phyloP scores from a whole-genome alignment of 2,888 invertebrate species.

The Hirudinaria manillensis region DNA sequence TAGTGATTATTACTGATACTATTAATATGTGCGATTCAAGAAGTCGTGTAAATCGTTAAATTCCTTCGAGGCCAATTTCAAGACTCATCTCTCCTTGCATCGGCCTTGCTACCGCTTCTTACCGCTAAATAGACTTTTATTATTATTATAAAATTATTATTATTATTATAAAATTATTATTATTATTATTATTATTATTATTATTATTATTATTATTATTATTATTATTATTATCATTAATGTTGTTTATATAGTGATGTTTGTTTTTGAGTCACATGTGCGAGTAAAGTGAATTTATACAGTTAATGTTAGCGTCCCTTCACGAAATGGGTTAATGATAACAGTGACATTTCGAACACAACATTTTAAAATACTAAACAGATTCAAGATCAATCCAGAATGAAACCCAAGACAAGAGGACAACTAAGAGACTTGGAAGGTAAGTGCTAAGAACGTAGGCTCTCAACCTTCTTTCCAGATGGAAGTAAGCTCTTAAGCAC shows the following conservation, averaged over 20 bases:
- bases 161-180: no score
- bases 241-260: background rate
- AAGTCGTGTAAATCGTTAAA: no score
- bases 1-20: no score
- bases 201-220: background rate
- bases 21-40: no score
- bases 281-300: background rate
- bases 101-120: no score
- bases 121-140: no score
- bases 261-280: background rate
- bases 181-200: background rate
- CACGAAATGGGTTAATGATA: no score
- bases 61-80: no score
- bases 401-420: conserved; percentile 36
- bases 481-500: conserved; percentile 32
- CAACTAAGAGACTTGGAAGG: conserved; percentile 35
- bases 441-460: conserved; percentile 35
- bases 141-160: no score
- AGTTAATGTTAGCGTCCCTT: no score
- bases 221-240: background rate
- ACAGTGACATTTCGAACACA: background rate
- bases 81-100: no score
- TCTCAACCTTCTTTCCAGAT: conserved; percentile 32
- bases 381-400: conserved; percentile 37
- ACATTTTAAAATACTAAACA: conserved; percentile 15